Conservation (phyloP, 2,888 invertebrate species). For the Ectemnius lituratus region DNA sequence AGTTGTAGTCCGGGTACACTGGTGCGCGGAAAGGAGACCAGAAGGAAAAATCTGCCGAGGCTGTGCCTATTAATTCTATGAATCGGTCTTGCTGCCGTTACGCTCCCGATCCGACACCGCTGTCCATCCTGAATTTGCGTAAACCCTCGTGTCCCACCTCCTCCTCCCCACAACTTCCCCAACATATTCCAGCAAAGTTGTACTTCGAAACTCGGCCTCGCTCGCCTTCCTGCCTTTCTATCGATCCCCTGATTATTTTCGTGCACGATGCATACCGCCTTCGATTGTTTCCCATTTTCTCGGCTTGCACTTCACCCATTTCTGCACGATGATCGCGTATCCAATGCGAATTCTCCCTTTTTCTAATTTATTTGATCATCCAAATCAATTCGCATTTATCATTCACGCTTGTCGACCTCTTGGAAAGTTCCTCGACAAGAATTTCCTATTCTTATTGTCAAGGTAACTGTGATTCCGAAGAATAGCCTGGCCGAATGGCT, state of each 20-base stretch:
- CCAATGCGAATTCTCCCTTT: neutral
- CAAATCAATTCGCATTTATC: neutral
- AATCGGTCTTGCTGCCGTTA: neutral
- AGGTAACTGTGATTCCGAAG: too few species aligned
- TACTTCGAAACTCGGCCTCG: slow-evolving; percentile 5
- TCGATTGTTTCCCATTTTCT: neutral
- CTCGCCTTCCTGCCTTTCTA: slow-evolving; percentile 7
- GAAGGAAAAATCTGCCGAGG: neutral
- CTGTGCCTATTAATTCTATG: neutral
- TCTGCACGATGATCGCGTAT: neutral
- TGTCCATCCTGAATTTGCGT: neutral
- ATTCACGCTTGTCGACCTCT: too few species aligned
- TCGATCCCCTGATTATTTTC: slow-evolving; percentile 5
- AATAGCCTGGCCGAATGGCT: too few species aligned
- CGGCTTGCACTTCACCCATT: neutral
- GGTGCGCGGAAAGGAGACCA: neutral
- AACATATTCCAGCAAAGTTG: neutral
- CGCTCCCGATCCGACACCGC: neutral
- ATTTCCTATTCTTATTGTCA: neutral
- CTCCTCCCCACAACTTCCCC: neutral
- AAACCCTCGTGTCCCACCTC: neutral
- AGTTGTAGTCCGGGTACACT: slow-evolving; percentile 6
- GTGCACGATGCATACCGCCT: neutral
- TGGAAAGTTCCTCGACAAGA: too few species aligned
- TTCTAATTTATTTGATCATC: neutral